phyloP scores from a whole-genome alignment of 2,888 invertebrate species.

The Lymantria dispar region DNA sequence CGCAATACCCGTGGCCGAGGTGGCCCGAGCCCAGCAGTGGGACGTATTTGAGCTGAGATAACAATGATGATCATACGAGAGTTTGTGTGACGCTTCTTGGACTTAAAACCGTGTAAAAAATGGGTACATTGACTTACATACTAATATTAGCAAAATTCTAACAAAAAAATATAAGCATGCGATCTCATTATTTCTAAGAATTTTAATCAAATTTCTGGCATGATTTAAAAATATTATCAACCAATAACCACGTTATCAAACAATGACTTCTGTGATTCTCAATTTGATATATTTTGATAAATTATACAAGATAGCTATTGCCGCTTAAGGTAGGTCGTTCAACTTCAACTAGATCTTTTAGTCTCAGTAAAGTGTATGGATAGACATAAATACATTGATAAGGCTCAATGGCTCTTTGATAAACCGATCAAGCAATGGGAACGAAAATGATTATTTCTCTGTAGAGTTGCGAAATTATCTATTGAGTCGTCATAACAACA shows the following conservation, averaged over 20 bases:
- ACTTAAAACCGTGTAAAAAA: too few species aligned
- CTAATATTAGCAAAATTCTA: too few species aligned
- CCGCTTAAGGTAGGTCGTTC: conserved; percentile 57
- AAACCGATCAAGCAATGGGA: conserved; percentile 46
- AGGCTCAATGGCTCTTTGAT: conserved; percentile 52
- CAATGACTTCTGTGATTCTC: conserved; percentile 44
- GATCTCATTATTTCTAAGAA: too few species aligned
- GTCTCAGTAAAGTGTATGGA: conserved; percentile 10
- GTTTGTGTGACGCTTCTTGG: too few species aligned
- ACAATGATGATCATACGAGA: too few species aligned
- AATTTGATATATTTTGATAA: conserved; percentile 36
- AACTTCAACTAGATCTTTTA: conserved; percentile 54
- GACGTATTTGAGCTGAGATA: too few species aligned
- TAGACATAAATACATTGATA: conserved; percentile 49
- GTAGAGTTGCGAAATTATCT: conserved; percentile 50
- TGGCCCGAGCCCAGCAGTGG: too few species aligned
- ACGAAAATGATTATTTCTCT: conserved; percentile 18
- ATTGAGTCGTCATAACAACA: conserved; percentile 36
- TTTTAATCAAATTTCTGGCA: too few species aligned
- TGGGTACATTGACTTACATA: too few species aligned
- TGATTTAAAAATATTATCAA: too few species aligned
- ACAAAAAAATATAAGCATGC: too few species aligned
- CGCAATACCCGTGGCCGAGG: too few species aligned
- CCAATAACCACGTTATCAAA: conserved; percentile 42
- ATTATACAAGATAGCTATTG: conserved; percentile 48